Conservation (phyloP, 2,888 invertebrate species). For the Sarcophaga subvicina region DNA sequence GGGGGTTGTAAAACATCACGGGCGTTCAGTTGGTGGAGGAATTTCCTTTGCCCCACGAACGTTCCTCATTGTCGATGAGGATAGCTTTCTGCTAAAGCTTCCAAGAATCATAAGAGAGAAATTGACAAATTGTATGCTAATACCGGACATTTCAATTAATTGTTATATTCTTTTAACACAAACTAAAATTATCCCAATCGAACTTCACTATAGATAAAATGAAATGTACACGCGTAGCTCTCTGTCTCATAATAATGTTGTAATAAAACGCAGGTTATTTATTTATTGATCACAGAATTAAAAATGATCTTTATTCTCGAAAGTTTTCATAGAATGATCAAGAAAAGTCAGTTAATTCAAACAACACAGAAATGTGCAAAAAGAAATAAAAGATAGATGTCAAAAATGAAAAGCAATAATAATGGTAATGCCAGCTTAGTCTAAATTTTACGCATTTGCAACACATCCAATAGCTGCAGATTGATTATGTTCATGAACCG, state of each 20-base stretch:
- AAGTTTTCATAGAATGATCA: too few species aligned
- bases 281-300: too few species aligned
- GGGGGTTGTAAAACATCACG: too few species aligned
- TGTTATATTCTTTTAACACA: constrained; percentile 2
- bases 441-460: constrained; percentile 2
- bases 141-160: not conserved
- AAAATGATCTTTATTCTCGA: too few species aligned
- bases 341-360: too few species aligned
- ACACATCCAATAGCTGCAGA: constrained; percentile 2
- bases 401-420: too few species aligned
- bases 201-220: not conserved
- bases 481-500: not conserved
- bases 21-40: not conserved
- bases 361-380: too few species aligned
- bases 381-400: too few species aligned
- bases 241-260: too few species aligned
- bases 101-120: constrained; percentile 37
- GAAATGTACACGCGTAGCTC: too few species aligned
- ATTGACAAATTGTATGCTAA: not conserved
- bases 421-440: not conserved
- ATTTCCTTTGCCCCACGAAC: constrained; percentile 34
- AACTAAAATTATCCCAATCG: not conserved
- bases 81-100: constrained; percentile 11
- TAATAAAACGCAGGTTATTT: too few species aligned
- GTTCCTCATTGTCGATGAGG: too few species aligned